Evolutionary conservation across 2,113 vertebrate species (phyloP), one percentile per base, ranked within the genome.

Genomic region (Coturnix japonica): DNA sequence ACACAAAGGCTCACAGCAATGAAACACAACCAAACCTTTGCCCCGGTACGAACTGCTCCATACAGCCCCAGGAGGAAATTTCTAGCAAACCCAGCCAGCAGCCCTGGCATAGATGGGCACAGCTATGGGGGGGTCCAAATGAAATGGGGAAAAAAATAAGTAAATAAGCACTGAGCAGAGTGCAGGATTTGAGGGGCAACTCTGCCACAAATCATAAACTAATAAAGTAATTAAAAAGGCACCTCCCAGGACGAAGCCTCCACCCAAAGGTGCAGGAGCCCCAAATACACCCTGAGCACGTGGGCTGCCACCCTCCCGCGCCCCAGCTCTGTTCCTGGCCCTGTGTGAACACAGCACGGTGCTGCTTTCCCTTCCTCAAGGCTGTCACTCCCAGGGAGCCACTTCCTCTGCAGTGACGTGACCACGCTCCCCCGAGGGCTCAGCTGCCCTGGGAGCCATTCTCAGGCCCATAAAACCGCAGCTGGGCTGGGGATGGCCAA

Each of bases 381-480:
- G 57, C 70, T 28, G 21, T 54, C 1, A 0, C 85, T 91, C 80
- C 78, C 85, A 84, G 92, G 80, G 89, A 95, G 72, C 35, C 2
- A 76, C 64, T 96, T 96, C 83, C 93, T 65, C 72, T 60, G 83
- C 91, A 87, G 81, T 26, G 83, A 78, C 22, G 0, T 87, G 89
- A 95, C 81, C 73, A 31, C 5, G 11, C 75, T 94, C 92, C 86
- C 95, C 53, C 1, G 59, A 95, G 89, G 91, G 67, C 76, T 69
- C 25, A 16, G 71, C 79, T 1, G 51, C 0, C 1, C 81, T 57
- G 46, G 81, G 72, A 92, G 83, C 90, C 88, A 74, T 94, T 96
- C 94, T 95, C 94, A 89, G 84, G 46, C 43, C 71, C 85, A 79
- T 87, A 91, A 96, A 97, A 95, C 72, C 70, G 35, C 4, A 79